A percentile compares a stretch with the other conserved stretches of the same genome.
Evolutionary conservation across 2,113 vertebrate species (phyloP).

Genomic region (Microtus oregoni): DNA sequence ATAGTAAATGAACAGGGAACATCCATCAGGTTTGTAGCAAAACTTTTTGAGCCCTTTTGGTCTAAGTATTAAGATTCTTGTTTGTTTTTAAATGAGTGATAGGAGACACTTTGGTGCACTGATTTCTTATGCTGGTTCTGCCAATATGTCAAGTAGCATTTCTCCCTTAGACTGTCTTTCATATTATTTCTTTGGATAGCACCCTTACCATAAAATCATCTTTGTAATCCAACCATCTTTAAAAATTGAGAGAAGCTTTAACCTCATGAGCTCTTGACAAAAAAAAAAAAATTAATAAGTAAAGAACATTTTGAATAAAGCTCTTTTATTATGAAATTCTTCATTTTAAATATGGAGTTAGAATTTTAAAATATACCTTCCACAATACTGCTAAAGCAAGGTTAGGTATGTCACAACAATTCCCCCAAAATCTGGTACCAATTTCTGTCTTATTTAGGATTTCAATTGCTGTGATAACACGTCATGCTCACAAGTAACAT

Average conservation of each 20-base stretch:
- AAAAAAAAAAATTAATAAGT: neutral
- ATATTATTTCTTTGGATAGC: neutral
- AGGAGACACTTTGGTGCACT: neutral
- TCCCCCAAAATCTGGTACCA: neutral
- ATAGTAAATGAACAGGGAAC: neutral
- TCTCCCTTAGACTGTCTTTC: neutral
- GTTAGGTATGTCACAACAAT: neutral
- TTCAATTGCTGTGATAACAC: neutral
- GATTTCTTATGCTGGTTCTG: neutral
- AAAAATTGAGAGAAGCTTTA: neutral
- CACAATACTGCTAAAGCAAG: neutral
- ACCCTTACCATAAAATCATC: rapidly evolving
- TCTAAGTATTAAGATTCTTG: neutral
- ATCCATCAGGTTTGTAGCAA: neutral
- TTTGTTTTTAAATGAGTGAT: neutral
- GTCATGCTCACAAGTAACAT: neutral
- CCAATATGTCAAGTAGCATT: neutral
- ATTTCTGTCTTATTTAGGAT: neutral
- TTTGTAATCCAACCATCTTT: neutral
- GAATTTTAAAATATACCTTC: neutral
- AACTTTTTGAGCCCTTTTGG: neutral
- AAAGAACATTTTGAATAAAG: neutral
- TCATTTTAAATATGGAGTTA: neutral
- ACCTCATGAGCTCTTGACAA: neutral
- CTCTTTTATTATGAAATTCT: neutral